phyloP scores from a whole-genome alignment of 2,888 invertebrate genomes.

The Hybos culiciformis region DNA sequence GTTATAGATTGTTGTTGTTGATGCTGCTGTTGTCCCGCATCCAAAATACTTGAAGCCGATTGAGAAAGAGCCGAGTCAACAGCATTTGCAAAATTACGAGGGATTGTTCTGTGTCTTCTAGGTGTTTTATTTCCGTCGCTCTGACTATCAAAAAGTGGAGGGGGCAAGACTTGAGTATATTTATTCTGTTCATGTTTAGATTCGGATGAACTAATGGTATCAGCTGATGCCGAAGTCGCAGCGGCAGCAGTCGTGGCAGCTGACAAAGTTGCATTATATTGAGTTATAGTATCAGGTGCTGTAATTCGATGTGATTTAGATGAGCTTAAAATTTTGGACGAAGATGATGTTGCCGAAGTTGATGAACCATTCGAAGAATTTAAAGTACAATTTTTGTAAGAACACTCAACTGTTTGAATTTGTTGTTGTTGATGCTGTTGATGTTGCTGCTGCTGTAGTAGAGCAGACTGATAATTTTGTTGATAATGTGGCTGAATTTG shows the following conservation, averaged over 20 bases:
- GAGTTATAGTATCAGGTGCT: constrained; percentile 9
- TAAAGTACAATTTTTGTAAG: constrained; percentile 33
- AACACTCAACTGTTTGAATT: constrained; percentile 25
- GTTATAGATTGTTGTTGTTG: constrained; percentile 5
- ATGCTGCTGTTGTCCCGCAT: constrained; percentile 13
- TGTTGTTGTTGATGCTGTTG: constrained; percentile 11
- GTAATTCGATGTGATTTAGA: constrained; percentile 13
- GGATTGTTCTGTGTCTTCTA: constrained; percentile 36
- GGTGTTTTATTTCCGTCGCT: constrained; percentile 25
- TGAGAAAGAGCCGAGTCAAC: constrained; percentile 24
- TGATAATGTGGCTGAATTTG: constrained; percentile 13
- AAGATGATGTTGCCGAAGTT: constrained; percentile 4
- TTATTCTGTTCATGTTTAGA: background rate
- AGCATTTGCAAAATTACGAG: constrained; percentile 32
- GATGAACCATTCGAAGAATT: constrained; percentile 15
- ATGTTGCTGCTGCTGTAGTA: constrained; percentile 20
- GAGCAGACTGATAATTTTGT: constrained; percentile 18
- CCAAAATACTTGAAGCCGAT: constrained; percentile 6
- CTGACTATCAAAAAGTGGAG: constrained; percentile 16
- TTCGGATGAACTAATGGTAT: background rate
- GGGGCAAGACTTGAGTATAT: constrained; percentile 12
- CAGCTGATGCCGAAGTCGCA: constrained; percentile 5
- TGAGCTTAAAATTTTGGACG: constrained; percentile 2
- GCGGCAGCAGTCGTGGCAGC: constrained; percentile 13
- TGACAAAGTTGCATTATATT: constrained; percentile 7